These are phyloP conservation scores for Danaus melanippus DNA, from an alignment of 1,140 invertebrate species.

Conservation along the genomic window DNA sequence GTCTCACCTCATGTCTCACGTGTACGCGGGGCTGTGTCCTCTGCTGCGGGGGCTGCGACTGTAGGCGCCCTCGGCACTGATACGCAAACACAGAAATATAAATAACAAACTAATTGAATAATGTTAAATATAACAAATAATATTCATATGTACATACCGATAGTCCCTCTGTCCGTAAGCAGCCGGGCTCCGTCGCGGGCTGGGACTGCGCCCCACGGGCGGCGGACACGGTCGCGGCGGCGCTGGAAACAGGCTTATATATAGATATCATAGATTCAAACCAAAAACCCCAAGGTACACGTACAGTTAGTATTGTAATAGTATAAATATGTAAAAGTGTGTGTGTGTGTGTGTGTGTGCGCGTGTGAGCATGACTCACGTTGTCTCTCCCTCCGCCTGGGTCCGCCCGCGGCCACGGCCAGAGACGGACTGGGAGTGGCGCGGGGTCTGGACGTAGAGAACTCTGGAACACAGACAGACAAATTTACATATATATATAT, in stretches of 20 bases:
- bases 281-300: too few species aligned
- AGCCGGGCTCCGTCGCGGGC: slow-evolving; percentile 21
- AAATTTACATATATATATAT: too few species aligned
- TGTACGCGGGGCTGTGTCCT: slow-evolving; percentile 26
- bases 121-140: neutral
- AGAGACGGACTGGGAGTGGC: slow-evolving; percentile 18
- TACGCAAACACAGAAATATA: neutral
- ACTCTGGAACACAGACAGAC: slow-evolving; percentile 2
- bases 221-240: slow-evolving; percentile 2
- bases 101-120: too few species aligned
- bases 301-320: too few species aligned
- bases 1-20: slow-evolving; percentile 9
- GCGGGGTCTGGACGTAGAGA: slow-evolving; percentile 8
- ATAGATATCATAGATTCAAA: too few species aligned
- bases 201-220: slow-evolving; percentile 19
- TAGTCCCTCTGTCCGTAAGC: slow-evolving; percentile 21
- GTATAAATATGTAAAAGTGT: too few species aligned
- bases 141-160: slow-evolving; percentile 8
- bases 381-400: too few species aligned
- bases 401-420: slow-evolving; percentile 1
- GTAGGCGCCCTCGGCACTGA: slow-evolving; percentile 1
- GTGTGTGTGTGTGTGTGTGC: too few species aligned
- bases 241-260: neutral
- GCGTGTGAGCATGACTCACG: too few species aligned
- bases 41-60: slow-evolving; percentile 15